Conservation (phyloP, 2,888 invertebrate species). For the Lacanobia oleracea region DNA sequence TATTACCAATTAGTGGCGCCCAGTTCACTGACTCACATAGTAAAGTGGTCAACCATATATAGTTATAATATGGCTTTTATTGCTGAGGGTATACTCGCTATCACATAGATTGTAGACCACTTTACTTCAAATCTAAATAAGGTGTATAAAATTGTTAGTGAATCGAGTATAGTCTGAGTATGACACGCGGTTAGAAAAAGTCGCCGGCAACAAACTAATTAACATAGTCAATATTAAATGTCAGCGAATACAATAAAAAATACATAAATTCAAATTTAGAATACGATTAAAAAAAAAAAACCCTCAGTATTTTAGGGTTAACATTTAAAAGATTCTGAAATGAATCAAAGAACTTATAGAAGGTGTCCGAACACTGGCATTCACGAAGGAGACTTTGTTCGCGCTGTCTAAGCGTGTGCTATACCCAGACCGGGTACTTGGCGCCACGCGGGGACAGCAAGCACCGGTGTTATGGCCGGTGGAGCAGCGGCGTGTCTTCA, state of each 20-base stretch:
- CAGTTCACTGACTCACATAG: conserved; percentile 14
- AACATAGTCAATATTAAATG: not conserved
- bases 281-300: not conserved
- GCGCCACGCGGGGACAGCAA: conserved; percentile 68
- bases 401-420: conserved; percentile 59
- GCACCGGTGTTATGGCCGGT: conserved; percentile 83
- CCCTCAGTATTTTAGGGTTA: not conserved
- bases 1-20: conserved; percentile 1
- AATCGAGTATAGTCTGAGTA: conserved; percentile 32
- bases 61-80: not conserved
- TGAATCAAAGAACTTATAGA: conserved; percentile 6
- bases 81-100: not conserved
- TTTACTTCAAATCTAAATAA: conserved; percentile 21
- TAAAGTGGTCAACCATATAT: not conserved
- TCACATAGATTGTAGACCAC: not conserved
- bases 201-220: conserved; percentile 18
- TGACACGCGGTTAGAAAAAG: conserved; percentile 32
- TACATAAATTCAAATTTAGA: not conserved
- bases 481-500: conserved; percentile 84
- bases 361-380: conserved; percentile 29
- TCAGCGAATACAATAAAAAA: not conserved
- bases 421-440: conserved; percentile 80
- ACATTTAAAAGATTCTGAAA: not conserved
- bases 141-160: conserved; percentile 12
- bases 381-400: conserved; percentile 23